These are phyloP conservation scores for Polymixis flavicincta DNA, from an alignment of 2,888 invertebrate species.

Conservation along the genomic window DNA sequence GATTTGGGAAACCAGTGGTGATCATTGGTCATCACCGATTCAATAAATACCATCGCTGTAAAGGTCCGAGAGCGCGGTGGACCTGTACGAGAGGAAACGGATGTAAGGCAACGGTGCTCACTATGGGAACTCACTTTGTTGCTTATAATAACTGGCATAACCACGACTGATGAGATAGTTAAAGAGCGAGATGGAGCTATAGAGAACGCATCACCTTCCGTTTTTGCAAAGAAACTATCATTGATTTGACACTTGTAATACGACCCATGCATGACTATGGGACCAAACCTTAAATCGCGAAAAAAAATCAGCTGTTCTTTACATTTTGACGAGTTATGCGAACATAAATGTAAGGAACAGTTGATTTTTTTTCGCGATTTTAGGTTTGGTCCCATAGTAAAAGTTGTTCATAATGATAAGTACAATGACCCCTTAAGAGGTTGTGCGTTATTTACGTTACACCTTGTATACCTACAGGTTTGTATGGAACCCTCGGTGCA, in stretches of 20 bases:
- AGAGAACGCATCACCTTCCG: background rate
- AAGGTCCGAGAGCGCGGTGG: constrained; percentile 67
- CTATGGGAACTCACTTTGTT: constrained; percentile 16
- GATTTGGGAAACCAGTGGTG: constrained; percentile 37
- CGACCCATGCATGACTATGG: too few relatives aligned
- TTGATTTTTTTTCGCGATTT: too few relatives aligned
- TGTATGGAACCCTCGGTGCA: too few relatives aligned
- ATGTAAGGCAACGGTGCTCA: constrained; percentile 35
- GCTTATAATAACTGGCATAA: constrained; percentile 21
- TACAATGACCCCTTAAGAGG: too few relatives aligned
- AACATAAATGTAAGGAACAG: too few relatives aligned
- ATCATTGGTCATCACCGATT: constrained; percentile 65
- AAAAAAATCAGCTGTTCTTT: too few relatives aligned
- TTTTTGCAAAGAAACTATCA: background rate
- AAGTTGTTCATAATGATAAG: too few relatives aligned
- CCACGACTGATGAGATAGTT: constrained; percentile 8
- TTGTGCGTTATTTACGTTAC: too few relatives aligned
- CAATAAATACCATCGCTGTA: constrained; percentile 63
- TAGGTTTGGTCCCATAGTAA: too few relatives aligned
- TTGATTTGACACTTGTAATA: background rate
- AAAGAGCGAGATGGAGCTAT: background rate
- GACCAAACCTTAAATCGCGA: too few relatives aligned
- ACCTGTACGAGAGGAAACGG: constrained; percentile 52
- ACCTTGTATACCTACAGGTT: too few relatives aligned
- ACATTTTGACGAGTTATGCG: too few relatives aligned